Percentiles rank a stretch among this genome's conserved stretches.
phyloP scores from a whole-genome alignment of 2,797 vertebrate species.

The Alectoris magna region DNA sequence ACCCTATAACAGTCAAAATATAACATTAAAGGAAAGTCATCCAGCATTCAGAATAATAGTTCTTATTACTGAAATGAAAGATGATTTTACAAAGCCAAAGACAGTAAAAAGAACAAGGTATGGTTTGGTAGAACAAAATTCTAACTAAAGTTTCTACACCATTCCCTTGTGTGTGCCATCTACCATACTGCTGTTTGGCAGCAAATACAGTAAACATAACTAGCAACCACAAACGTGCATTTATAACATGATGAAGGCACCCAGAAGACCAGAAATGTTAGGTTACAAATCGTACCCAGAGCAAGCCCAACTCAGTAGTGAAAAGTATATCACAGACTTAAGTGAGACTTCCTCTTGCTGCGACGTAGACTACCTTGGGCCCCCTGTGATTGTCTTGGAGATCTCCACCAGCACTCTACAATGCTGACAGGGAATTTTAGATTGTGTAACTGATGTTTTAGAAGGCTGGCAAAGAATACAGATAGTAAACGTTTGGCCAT shows the following conservation, averaged over 20 bases:
- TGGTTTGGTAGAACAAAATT: neutral
- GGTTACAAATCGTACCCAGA: neutral
- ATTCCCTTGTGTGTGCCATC: neutral
- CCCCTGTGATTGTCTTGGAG: neutral
- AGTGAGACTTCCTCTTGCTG: neutral
- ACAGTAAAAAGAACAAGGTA: neutral
- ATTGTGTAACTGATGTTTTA: conserved; percentile 16
- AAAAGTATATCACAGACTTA: neutral
- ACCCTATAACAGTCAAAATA: neutral
- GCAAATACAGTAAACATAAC: neutral
- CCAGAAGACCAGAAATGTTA: neutral
- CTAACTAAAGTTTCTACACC: neutral
- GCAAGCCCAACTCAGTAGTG: neutral
- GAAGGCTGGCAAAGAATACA: neutral
- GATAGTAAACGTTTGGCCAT: neutral
- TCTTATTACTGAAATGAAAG: neutral
- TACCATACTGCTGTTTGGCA: neutral
- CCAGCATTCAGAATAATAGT: neutral
- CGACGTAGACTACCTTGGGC: neutral
- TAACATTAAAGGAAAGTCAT: neutral
- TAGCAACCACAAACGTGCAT: neutral
- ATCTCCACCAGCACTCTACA: neutral
- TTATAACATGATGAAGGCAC: neutral
- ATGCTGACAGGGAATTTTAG: neutral
- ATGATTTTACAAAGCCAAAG: neutral